A percentile compares a stretch with the other conserved stretches of the same genome.
phyloP scores from a whole-genome alignment of 2,113 vertebrate species.

The Zapus hudsonius region DNA sequence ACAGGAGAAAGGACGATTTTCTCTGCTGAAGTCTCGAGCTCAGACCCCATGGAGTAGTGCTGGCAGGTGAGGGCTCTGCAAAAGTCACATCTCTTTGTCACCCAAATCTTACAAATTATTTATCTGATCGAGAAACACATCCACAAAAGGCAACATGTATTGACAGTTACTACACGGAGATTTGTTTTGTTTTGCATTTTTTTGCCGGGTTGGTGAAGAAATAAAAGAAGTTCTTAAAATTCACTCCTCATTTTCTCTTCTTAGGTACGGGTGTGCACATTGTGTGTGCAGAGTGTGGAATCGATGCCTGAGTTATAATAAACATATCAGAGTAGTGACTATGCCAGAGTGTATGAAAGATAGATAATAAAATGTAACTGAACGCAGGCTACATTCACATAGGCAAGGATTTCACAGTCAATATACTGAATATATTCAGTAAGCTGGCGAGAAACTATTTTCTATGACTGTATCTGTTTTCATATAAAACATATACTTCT shows the following conservation, averaged over 20 bases:
- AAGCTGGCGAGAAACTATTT: conserved; percentile 50
- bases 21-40: conserved; percentile 84
- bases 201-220: conserved; percentile 79
- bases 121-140: conserved; percentile 85
- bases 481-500: conserved; percentile 21
- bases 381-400: neutral
- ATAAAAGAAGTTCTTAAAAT: conserved; percentile 83
- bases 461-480: conserved; percentile 31
- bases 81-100: conserved; percentile 87
- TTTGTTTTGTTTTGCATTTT: too few relatives aligned
- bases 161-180: conserved; percentile 81
- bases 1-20: conserved; percentile 82
- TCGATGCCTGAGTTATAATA: conserved; percentile 77
- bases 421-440: neutral
- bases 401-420: conserved; percentile 23
- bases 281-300: conserved; percentile 43
- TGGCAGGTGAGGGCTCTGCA: conserved; percentile 82
- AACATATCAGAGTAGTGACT: conserved; percentile 72
- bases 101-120: conserved; percentile 89
- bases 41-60: conserved; percentile 79
- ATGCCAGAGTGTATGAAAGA: neutral
- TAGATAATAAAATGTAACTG: conserved; percentile 57
- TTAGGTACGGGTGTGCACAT: neutral
- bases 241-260: conserved; percentile 60
- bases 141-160: conserved; percentile 83